phyloP scores from a whole-genome alignment of 2,888 invertebrate species.

The Mesochorus sp. region DNA sequence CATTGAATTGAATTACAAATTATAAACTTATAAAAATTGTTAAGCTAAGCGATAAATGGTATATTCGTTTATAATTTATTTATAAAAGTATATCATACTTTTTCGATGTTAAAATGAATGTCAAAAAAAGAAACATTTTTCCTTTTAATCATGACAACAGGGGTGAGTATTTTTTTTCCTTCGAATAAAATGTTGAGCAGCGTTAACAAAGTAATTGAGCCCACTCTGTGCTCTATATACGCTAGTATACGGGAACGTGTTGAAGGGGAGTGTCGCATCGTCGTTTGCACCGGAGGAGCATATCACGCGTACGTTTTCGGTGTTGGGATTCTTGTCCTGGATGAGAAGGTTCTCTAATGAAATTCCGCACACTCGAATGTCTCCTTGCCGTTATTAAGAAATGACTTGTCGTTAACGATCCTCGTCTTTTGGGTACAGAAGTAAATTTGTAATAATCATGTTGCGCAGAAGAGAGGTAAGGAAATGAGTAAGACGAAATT shows the following conservation, averaged over 20 bases:
- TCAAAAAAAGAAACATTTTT: too few species aligned
- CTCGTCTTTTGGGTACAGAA: conserved; percentile 10
- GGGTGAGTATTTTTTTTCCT: too few species aligned
- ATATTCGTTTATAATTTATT: too few species aligned
- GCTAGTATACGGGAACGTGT: conserved; percentile 5
- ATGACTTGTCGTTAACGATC: conserved; percentile 64
- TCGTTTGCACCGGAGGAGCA: background rate
- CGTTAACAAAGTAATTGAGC: background rate
- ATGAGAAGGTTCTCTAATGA: conserved; percentile 68
- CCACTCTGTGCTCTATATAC: background rate
- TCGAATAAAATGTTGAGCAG: background rate
- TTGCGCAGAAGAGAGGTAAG: conserved; percentile 2
- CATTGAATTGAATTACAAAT: too few species aligned
- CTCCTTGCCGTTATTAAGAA: conserved; percentile 67
- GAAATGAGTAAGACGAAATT: conserved; percentile 4
- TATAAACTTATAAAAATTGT: too few species aligned
- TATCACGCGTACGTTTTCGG: conserved; percentile 38
- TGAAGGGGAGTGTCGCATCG: conserved; percentile 27
- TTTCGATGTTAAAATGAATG: too few species aligned
- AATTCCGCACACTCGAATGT: conserved; percentile 66
- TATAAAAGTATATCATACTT: too few species aligned
- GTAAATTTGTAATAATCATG: conserved; percentile 47
- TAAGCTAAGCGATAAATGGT: too few species aligned
- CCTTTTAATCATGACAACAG: too few species aligned
- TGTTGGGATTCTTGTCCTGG: conserved; percentile 56